phyloP scores from a whole-genome alignment of 2,113 vertebrate genomes.

The Stercorarius parasiticus region DNA sequence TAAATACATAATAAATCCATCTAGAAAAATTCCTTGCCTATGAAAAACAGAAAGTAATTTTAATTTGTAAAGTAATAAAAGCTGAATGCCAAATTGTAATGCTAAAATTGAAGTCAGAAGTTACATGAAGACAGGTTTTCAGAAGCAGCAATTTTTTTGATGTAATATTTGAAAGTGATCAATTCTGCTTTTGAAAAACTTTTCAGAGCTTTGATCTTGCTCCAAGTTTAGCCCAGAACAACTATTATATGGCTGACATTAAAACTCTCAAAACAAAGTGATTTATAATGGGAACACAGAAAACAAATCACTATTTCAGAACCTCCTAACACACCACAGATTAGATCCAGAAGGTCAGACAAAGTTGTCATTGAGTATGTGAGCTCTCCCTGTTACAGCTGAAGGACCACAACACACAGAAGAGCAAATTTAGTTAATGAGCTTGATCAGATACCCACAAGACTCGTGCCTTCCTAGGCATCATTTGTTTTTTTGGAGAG shows the following conservation, averaged over 20 bases:
- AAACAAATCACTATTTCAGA: conserved; percentile 71
- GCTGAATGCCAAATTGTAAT: not conserved
- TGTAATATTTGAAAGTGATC: conserved; percentile 39
- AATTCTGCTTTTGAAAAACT: conserved; percentile 46
- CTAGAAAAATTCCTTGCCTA: not conserved
- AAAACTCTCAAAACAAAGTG: conserved; percentile 53
- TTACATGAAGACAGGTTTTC: not conserved
- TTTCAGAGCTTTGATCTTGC: conserved; percentile 38
- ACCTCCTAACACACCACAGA: conserved; percentile 55
- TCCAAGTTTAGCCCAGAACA: conserved; percentile 55
- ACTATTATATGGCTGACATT: conserved; percentile 9
- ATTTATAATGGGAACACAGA: conserved; percentile 66
- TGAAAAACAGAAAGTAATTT: not conserved
- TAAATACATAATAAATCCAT: conserved; percentile 10
- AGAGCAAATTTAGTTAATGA: not conserved
- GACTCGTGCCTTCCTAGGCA: not conserved
- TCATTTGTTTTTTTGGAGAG: not conserved
- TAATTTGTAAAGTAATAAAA: conserved; percentile 35
- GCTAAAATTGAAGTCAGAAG: conserved; percentile 7
- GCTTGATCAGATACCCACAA: fast-evolving
- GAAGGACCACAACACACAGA: not conserved
- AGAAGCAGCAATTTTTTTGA: conserved; percentile 8
- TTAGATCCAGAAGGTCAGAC: conserved; percentile 67
- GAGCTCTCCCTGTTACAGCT: conserved; percentile 15
- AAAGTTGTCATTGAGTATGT: conserved; percentile 28